These are phyloP conservation scores for Drosophila engyochracea DNA, from an alignment of 2,888 invertebrate genomes.

Conservation along the genomic window DNA sequence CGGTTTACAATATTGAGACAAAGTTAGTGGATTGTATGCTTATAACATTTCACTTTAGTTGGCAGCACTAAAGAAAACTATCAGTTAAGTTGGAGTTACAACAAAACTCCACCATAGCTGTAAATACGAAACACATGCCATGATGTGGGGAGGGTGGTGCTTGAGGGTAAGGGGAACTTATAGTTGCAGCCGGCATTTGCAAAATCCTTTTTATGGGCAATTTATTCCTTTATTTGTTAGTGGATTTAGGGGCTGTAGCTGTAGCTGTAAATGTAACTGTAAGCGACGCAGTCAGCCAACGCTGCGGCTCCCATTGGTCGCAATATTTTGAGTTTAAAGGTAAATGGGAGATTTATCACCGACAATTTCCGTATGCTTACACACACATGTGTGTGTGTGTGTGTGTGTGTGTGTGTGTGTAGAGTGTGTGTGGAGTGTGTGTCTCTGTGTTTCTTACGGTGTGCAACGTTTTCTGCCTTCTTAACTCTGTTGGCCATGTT, in stretches of 20 bases:
- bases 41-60: slow-evolving; percentile 20
- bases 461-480: slow-evolving; percentile 31
- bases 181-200: slow-evolving; percentile 74
- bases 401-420: slow-evolving; percentile 16
- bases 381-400: slow-evolving; percentile 24
- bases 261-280: slow-evolving; percentile 55
- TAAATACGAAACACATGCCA: slow-evolving; percentile 53
- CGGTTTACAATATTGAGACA: background rate
- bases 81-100: slow-evolving; percentile 38
- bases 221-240: slow-evolving; percentile 81
- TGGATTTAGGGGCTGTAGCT: slow-evolving; percentile 78
- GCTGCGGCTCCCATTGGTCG: slow-evolving; percentile 51
- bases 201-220: slow-evolving; percentile 82
- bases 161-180: slow-evolving; percentile 24
- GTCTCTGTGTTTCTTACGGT: slow-evolving; percentile 6
- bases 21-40: slow-evolving; percentile 18
- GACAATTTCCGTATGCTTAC: slow-evolving; percentile 55
- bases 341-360: slow-evolving; percentile 79
- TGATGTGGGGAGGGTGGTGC: slow-evolving; percentile 10
- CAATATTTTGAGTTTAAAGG: slow-evolving; percentile 80
- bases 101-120: slow-evolving; percentile 37
- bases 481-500: slow-evolving; percentile 60
- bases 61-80: slow-evolving; percentile 32
- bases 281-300: slow-evolving; percentile 45
- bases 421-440: background rate